Evolutionary conservation across 2,113 vertebrate genomes (phyloP).

Genomic region (Vimba vimba): DNA sequence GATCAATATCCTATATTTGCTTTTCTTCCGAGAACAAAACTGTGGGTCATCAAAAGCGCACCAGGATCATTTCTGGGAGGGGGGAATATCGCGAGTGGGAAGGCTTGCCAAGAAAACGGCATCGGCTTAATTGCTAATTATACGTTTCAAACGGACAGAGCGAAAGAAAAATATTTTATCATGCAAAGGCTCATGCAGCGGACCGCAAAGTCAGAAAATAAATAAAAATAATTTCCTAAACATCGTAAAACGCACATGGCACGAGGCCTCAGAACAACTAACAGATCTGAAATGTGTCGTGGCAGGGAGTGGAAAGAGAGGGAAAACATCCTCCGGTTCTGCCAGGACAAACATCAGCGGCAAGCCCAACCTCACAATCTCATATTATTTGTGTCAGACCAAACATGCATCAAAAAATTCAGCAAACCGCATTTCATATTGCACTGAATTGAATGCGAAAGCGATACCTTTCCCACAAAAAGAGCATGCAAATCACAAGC

Average conservation of each 20-base stretch:
- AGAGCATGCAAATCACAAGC: neutral
- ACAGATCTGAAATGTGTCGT: constrained; percentile 67
- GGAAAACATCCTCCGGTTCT: constrained; percentile 48
- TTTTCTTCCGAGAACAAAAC: constrained; percentile 62
- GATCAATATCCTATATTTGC: constrained; percentile 59
- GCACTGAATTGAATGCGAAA: constrained; percentile 19
- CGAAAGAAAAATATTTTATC: constrained; percentile 49
- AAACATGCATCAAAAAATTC: constrained; percentile 46
- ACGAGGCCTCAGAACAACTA: constrained; percentile 67
- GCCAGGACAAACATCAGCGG: constrained; percentile 62
- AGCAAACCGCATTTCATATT: constrained; percentile 28
- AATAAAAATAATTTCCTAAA: constrained; percentile 60
- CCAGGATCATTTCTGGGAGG: constrained; percentile 39
- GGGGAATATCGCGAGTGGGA: neutral
- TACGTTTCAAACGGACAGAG: constrained; percentile 63
- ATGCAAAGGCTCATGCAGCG: constrained; percentile 46
- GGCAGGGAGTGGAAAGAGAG: constrained; percentile 43
- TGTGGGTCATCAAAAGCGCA: constrained; percentile 57
- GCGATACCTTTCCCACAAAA: constrained; percentile 1
- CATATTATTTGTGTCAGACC: constrained; percentile 55
- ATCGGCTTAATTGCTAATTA: constrained; percentile 71
- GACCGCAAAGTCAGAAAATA: constrained; percentile 63
- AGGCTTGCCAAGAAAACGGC: constrained; percentile 49
- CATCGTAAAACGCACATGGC: constrained; percentile 66
- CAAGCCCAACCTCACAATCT: constrained; percentile 63